Evolutionary conservation across 2,888 invertebrate species (phyloP), one percentile per base, ranked within the genome.

Genomic region (Eupithecia insigniata): DNA sequence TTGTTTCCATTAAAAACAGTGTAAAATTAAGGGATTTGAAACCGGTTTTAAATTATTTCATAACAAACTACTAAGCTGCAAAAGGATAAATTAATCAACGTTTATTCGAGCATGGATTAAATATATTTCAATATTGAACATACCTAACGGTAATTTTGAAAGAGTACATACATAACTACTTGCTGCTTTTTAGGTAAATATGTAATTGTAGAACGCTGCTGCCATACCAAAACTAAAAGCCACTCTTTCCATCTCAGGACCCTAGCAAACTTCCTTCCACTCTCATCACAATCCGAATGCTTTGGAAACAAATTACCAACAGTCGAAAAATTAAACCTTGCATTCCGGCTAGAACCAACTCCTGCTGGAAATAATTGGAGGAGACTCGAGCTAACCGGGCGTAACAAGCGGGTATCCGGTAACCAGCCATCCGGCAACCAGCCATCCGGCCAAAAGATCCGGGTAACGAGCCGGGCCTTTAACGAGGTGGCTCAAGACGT

Each of bases 301-400:
- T 78, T 76, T 76, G 82, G 80, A 80, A 81, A 75, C 76, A 60
- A 60, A 60, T 60, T 60, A 30, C 60, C 30, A 60, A 60, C 60
- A 60, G 30, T 6, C 64, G 80, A 79, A 84, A 83, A 83, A 83
- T 83, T 83, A 81, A 84, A 85, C 83, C 89, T 89, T 87, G 83
- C 85, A 87, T 84, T 79, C 85, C 83, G 77, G 82, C 90, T 90
- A 87, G 87, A 85, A 77, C 86, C 84, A 85, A 90, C 89, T 92
- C 86, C 88, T 88, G 86, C 86, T 87, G 86, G 86, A 88, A 84
- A 89, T 93, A 93, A 93, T 93, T 93, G 93, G 89, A 93, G 91
- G 87, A 92, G 91, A 87, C 91, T 92, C 89, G 81, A 92, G 87
- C 85, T 90, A 93, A 93, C 93, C 92, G 83, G 76, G 86, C 89